Conservation (phyloP, 2,797 vertebrate species). For the Lepidocolaptes lacrymiger region DNA sequence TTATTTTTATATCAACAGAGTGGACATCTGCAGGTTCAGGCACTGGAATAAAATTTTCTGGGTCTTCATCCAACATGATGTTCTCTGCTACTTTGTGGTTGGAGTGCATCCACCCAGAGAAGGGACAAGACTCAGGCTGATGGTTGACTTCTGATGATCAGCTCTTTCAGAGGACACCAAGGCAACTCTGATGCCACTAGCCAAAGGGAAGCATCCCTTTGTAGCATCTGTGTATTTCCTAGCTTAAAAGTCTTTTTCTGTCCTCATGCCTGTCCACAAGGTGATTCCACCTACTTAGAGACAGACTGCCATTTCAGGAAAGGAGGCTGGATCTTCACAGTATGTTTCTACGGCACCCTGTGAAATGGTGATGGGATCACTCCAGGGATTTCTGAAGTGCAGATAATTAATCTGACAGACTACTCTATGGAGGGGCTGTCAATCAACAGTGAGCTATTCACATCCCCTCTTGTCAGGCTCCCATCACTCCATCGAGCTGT, state of each 20-base stretch:
- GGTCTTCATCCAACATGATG: background rate
- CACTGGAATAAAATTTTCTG: background rate
- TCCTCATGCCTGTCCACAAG: fast-evolving
- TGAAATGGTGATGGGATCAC: conserved; percentile 8
- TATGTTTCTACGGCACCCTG: background rate
- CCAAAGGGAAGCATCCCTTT: background rate
- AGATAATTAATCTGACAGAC: conserved; percentile 39
- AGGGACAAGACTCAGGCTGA: background rate
- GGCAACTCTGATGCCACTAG: background rate
- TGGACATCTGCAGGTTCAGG: background rate
- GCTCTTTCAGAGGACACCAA: background rate
- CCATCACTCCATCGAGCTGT: background rate
- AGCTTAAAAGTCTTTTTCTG: background rate
- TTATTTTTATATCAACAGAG: background rate
- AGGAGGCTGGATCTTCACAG: background rate
- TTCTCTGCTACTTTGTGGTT: background rate
- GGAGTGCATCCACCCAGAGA: background rate
- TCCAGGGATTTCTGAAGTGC: conserved; percentile 32
- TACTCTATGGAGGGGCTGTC: background rate
- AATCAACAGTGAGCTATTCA: background rate
- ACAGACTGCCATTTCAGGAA: background rate
- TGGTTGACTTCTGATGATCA: background rate
- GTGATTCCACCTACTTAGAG: background rate
- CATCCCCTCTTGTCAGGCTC: conserved; percentile 26
- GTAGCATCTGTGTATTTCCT: background rate